Evolutionary conservation across 2,888 invertebrate species (phyloP).

Genomic region (Timandra comae): DNA sequence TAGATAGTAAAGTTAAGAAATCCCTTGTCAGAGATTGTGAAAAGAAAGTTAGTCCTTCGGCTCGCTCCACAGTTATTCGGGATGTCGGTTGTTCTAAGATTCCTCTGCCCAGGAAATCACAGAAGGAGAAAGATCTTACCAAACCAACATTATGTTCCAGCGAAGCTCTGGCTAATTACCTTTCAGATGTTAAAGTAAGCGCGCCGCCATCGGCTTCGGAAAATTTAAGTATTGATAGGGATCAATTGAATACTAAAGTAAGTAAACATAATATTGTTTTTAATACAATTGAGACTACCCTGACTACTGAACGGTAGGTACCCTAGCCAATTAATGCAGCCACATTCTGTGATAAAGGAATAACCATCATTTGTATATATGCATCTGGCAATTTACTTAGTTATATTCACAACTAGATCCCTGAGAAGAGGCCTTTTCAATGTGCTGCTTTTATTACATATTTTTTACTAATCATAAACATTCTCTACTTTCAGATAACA

Average conservation of each 20-base stretch:
- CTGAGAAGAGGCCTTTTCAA: too few relatives aligned
- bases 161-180: conserved; percentile 51
- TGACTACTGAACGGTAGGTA: too few relatives aligned
- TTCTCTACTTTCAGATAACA: conserved; percentile 54
- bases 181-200: conserved; percentile 42
- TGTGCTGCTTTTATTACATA: too few relatives aligned
- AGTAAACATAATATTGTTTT: conserved; percentile 11
- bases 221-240: conserved; percentile 39
- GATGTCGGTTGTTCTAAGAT: conserved; percentile 30
- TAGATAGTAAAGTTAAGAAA: conserved; percentile 60
- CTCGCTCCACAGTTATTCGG: conserved; percentile 30
- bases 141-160: conserved; percentile 59
- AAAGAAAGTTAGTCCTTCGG: conserved; percentile 32
- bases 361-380: too few relatives aligned
- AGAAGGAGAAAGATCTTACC: conserved; percentile 38
- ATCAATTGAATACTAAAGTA: conserved; percentile 44
- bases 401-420: too few relatives aligned
- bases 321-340: too few relatives aligned
- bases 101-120: conserved; percentile 19
- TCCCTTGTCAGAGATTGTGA: conserved; percentile 56
- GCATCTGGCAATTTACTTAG: too few relatives aligned
- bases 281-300: too few relatives aligned
- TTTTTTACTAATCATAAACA: too few relatives aligned
- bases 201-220: conserved; percentile 27
- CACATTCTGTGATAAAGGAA: too few relatives aligned